Base-by-base conservation (phyloP, 1,140 invertebrate genomes). In the Aphelenchoides fujianensis region DNA sequence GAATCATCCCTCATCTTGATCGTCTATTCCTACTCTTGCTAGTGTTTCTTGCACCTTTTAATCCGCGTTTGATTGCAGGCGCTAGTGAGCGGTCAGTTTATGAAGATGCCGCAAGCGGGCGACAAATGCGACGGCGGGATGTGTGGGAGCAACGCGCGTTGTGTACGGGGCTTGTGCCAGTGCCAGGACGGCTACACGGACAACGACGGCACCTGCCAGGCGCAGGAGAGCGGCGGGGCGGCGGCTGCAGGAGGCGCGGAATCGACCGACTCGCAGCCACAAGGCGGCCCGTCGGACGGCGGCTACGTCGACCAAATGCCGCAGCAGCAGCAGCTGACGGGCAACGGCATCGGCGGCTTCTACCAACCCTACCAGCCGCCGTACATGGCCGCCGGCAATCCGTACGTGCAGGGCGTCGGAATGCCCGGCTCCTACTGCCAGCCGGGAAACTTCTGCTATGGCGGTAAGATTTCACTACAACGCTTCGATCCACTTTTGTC, bases 121-220 rank as follows among this genome's bases (percentile, higher is more conserved):
- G 68, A 75, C 35, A 68, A 76, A 34, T 74, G 70, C 19, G 73
- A 79, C 35, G 59, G 69, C 32, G 70, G 57, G 23, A 48, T 61
- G n/a, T 75, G 73, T 34, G 67, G 59, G 2, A 36, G 34, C 31
- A 61, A 57, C 5, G 73, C 73, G n/a, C 48, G 35, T 23, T 75
- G 73, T 66, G 37, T 76, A 16, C 67, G 72, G 31, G n/a, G 36
- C 34, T 23, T 79, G 34, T 75, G 73, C 23, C 28, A 57, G 35
- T 75, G 73, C 55, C 72, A 75, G 12, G 53, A 79, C 5, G 75
- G 70, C 28, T 16, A 75, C 19, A 16, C 32, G 12, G 66, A 77
- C 9, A 59, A 70, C 2, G 32, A 77, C 31, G 72, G 71, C 9
- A 52, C 68, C n/a, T 71, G 70, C 35, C 30, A 41, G 32, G n/a